Percentiles rank a stretch among this genome's conserved stretches.
Evolutionary conservation across 2,888 invertebrate species (phyloP).

Genomic region (Gasteruption jaculator): DNA sequence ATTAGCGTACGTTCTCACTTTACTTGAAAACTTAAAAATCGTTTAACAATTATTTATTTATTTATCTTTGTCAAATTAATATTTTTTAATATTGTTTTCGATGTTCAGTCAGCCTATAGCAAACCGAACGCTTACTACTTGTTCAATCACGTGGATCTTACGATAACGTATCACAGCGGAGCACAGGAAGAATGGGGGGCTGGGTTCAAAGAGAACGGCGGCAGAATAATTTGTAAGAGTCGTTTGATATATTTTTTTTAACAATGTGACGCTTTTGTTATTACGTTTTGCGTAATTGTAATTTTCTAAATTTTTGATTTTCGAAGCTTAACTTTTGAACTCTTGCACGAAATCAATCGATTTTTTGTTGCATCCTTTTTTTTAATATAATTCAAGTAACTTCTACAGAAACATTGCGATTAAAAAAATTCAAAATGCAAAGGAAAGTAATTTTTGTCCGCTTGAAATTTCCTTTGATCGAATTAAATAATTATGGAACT

Average conservation of each 20-base stretch:
- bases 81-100: neutral
- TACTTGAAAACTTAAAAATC: neutral
- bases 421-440: too few relatives aligned
- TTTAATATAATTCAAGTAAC: too few relatives aligned
- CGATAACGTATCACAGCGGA: constrained; percentile 90
- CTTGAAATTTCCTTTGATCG: neutral
- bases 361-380: neutral
- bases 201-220: constrained; percentile 73
- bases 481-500: neutral
- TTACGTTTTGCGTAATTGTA: constrained; percentile 13
- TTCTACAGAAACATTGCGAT: too few relatives aligned
- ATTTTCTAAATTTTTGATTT: neutral
- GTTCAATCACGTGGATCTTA: constrained; percentile 95
- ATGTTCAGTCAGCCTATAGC: constrained; percentile 54
- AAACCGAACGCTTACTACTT: constrained; percentile 79
- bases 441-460: too few relatives aligned
- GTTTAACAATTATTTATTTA: neutral
- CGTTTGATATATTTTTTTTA: constrained; percentile 35
- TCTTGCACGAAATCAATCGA: too few relatives aligned
- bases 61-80: neutral
- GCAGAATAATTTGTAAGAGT: constrained; percentile 70
- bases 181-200: constrained; percentile 82
- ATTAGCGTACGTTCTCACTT: constrained; percentile 31
- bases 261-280: constrained; percentile 53
- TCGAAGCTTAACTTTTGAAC: too few relatives aligned